Conservation (phyloP, 2,113 vertebrate genomes). For the Corvus cornix region DNA sequence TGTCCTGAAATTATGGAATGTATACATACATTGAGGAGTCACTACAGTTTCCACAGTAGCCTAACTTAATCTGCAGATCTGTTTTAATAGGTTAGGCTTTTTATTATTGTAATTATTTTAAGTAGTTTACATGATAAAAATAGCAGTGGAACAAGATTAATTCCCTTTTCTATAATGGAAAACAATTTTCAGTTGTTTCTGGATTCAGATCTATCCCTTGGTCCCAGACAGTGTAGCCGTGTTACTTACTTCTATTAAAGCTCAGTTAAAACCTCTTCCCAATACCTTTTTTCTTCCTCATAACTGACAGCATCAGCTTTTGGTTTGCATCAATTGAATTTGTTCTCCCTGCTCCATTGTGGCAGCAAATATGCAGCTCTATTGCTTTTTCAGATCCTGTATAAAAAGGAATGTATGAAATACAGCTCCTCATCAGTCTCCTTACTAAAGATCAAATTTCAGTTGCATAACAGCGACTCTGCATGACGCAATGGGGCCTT, state of each 20-base stretch:
- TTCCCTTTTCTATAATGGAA: neutral
- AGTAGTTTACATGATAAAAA: neutral
- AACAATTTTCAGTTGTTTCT: neutral
- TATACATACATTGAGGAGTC: neutral
- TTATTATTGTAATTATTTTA: neutral
- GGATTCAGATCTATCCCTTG: neutral
- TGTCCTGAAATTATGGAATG: neutral
- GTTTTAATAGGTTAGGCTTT: neutral
- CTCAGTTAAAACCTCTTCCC: neutral
- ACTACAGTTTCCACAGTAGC: neutral
- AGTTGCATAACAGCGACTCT: neutral
- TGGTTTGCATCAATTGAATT: neutral
- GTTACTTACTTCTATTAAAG: neutral
- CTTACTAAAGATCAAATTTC: neutral
- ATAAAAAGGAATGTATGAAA: neutral
- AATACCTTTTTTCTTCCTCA: neutral
- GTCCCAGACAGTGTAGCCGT: neutral
- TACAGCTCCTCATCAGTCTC: neutral
- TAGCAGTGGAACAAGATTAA: neutral
- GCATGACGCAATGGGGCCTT: neutral
- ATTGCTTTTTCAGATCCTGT: neutral
- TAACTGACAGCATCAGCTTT: neutral
- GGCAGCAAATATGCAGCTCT: neutral
- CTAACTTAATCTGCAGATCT: neutral
- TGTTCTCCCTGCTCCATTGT: neutral